Conservation (phyloP, 2,888 invertebrate genomes). For the Zaprionus bogoriensis region DNA sequence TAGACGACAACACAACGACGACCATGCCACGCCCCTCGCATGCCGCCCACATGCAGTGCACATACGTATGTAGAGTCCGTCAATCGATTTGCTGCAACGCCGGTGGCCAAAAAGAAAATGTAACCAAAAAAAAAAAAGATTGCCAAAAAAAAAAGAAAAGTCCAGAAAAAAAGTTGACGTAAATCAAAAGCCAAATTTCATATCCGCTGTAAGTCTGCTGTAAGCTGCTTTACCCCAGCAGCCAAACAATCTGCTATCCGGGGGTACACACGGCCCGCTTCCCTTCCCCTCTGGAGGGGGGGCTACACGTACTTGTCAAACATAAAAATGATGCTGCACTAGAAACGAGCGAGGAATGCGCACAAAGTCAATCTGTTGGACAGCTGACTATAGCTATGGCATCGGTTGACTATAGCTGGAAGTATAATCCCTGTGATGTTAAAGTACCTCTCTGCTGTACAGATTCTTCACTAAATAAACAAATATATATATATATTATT, state of each 20-base stretch:
- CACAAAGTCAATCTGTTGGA: background rate
- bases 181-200: conserved; percentile 77
- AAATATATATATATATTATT: too few species aligned
- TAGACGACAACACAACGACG: conserved; percentile 27
- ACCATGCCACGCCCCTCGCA: conserved; percentile 38
- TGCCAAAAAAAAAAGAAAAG: conserved; percentile 18
- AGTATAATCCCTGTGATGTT: too few species aligned
- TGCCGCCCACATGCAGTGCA: conserved; percentile 3
- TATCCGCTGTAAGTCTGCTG: conserved; percentile 79
- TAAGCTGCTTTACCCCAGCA: conserved; percentile 63
- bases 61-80: conserved; percentile 40
- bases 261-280: background rate
- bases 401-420: too few species aligned
- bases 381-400: background rate
- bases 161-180: conserved; percentile 54
- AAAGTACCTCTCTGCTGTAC: too few species aligned
- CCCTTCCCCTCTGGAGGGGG: background rate
- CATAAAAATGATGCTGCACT: conserved; percentile 12
- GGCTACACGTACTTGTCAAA: conserved; percentile 14
- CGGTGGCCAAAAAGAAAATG: conserved; percentile 41
- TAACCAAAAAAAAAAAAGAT: conserved; percentile 23
- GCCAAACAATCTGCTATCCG: conserved; percentile 4
- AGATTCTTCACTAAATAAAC: too few species aligned
- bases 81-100: conserved; percentile 69
- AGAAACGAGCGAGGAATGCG: background rate